phyloP scores from a whole-genome alignment of 2,113 vertebrate genomes.

The Podarcis raffonei region DNA sequence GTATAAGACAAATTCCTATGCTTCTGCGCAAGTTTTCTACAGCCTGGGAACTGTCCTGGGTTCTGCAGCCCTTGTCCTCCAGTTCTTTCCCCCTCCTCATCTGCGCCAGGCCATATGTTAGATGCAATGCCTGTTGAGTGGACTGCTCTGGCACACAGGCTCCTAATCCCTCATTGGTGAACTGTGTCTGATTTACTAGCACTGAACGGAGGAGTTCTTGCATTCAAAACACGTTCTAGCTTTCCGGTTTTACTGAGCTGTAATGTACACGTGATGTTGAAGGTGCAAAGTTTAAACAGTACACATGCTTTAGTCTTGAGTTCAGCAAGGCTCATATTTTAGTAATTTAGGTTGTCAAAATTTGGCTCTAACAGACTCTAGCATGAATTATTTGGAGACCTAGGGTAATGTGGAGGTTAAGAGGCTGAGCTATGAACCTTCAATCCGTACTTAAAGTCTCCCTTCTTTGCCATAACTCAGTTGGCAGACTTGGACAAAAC shows the following conservation, averaged over 20 bases:
- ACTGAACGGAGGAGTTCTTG: too few species aligned
- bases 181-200: neutral
- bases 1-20: too few species aligned
- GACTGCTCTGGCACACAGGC: neutral
- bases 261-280: neutral
- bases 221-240: neutral
- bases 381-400: neutral
- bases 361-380: constrained; percentile 24
- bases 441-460: neutral
- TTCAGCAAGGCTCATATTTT: constrained; percentile 1
- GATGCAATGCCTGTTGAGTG: neutral
- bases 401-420: neutral
- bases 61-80: neutral
- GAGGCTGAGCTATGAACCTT: neutral
- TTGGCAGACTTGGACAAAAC: neutral
- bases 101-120: neutral
- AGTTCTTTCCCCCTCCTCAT: neutral
- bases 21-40: too few species aligned
- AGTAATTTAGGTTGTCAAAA: constrained; percentile 16
- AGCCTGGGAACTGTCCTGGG: neutral
- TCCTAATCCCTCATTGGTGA: neutral
- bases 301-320: neutral
- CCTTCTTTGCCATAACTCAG: neutral
- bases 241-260: constrained; percentile 6
- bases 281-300: neutral